These are phyloP conservation scores for Mantis religiosa DNA, from an alignment of 2,888 invertebrate genomes.

Conservation along the genomic window DNA sequence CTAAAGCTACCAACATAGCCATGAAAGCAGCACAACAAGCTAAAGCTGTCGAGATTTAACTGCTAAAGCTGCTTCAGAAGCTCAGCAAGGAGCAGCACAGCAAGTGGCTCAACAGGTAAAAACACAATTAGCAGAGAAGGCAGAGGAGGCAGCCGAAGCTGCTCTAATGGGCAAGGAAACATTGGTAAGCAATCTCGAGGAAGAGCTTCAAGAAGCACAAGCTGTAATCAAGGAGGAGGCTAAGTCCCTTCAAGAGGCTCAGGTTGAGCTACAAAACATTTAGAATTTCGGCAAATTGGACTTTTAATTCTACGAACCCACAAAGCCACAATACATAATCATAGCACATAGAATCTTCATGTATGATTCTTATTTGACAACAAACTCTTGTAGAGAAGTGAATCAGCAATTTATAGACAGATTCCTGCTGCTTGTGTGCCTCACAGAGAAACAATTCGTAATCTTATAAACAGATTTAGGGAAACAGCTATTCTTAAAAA, in stretches of 20 bases:
- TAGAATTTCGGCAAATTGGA: too few relatives aligned
- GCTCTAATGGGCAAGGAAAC: slow-evolving; percentile 66
- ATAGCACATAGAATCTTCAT: too few relatives aligned
- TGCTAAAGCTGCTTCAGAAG: slow-evolving; percentile 68
- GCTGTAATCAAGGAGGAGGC: slow-evolving; percentile 59
- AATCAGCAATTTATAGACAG: too few relatives aligned
- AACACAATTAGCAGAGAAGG: slow-evolving; percentile 66
- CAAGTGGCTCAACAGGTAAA: slow-evolving; percentile 67
- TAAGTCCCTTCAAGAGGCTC: slow-evolving; percentile 57
- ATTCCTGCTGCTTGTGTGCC: too few relatives aligned
- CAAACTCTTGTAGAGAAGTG: too few relatives aligned
- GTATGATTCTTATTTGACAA: too few relatives aligned
- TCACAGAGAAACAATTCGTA: too few relatives aligned
- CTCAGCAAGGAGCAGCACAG: slow-evolving; percentile 65
- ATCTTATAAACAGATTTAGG: too few relatives aligned
- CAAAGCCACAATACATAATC: too few relatives aligned
- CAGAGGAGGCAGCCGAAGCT: slow-evolving; percentile 65
- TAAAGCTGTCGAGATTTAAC: too few relatives aligned
- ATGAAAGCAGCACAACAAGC: slow-evolving; percentile 71
- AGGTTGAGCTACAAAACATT: slow-evolving; percentile 58
- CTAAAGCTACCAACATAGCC: slow-evolving; percentile 60
- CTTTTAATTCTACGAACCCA: too few relatives aligned
- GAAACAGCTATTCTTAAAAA: too few relatives aligned
- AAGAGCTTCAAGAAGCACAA: slow-evolving; percentile 64
- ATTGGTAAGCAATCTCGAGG: slow-evolving; percentile 63